phyloP scores from a whole-genome alignment of 2,113 vertebrate genomes.

The Dromaius novaehollandiae region DNA sequence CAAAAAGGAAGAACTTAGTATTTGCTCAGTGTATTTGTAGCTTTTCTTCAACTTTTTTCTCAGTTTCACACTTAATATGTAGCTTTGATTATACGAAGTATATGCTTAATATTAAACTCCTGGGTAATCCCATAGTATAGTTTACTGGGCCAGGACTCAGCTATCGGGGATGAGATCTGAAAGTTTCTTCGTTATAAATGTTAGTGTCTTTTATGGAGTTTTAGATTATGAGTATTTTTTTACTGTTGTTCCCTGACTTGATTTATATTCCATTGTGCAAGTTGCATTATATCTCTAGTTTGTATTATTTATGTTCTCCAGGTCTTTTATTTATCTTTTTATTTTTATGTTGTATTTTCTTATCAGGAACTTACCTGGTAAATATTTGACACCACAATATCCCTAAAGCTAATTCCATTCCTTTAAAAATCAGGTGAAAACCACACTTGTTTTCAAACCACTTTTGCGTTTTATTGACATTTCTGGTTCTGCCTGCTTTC shows the following conservation, averaged over 20 bases:
- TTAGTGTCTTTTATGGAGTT: neutral
- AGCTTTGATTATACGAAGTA: neutral
- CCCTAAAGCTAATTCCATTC: neutral
- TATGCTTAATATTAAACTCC: neutral
- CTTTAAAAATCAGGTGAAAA: slow-evolving; percentile 8
- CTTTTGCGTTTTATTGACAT: slow-evolving; percentile 17
- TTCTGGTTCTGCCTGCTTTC: slow-evolving; percentile 28
- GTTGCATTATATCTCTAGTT: neutral
- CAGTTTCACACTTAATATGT: neutral
- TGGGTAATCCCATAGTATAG: neutral
- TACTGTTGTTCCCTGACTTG: neutral
- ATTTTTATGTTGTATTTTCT: neutral
- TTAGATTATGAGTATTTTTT: neutral
- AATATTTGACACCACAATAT: neutral
- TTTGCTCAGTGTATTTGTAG: neutral
- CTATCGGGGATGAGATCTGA: neutral
- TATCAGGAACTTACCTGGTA: neutral
- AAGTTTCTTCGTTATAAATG: slow-evolving; percentile 13
- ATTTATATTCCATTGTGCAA: neutral
- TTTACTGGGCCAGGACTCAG: neutral
- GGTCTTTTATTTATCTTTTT: neutral
- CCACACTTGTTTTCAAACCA: neutral
- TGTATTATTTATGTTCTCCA: neutral
- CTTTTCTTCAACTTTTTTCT: neutral
- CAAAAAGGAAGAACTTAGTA: neutral